Conservation (phyloP, 2,797 vertebrate genomes). For the Apogon hyalosoma region DNA sequence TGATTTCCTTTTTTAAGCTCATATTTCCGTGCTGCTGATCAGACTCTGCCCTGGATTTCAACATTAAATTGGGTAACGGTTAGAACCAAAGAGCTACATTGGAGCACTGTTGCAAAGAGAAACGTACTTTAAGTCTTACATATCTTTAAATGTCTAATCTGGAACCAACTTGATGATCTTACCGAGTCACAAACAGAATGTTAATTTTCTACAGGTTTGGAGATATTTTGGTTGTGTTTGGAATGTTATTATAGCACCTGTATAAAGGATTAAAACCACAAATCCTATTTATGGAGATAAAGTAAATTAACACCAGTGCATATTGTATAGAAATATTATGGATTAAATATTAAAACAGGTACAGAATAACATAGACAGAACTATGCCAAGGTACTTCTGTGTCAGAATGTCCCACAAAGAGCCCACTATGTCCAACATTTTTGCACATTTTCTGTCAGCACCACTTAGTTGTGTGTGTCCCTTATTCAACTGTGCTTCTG, state of each 20-base stretch:
- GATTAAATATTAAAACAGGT: background rate
- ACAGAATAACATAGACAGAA: background rate
- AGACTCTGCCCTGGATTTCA: background rate
- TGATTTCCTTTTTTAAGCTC: constrained; percentile 16
- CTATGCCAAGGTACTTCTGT: background rate
- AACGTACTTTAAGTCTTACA: constrained; percentile 1
- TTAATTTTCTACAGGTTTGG: background rate
- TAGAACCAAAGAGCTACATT: constrained; percentile 67
- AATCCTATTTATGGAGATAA: background rate
- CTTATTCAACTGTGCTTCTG: constrained; percentile 29
- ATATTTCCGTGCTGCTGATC: constrained; percentile 11
- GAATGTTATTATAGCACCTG: constrained; percentile 7
- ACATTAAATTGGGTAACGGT: constrained; percentile 36
- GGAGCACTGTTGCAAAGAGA: constrained; percentile 13
- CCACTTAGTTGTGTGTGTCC: constrained; percentile 10
- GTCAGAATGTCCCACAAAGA: background rate
- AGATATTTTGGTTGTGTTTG: constrained; percentile 11
- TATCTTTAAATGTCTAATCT: background rate
- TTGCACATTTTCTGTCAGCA: constrained; percentile 3
- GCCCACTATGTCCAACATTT: background rate
- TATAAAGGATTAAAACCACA: background rate
- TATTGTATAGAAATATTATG: background rate
- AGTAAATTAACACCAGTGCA: background rate
- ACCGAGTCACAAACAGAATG: constrained; percentile 1
- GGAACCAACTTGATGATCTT: constrained; percentile 2